A percentile compares a stretch with the other conserved stretches of the same genome.
Evolutionary conservation across 2,888 invertebrate genomes (phyloP).

Genomic region (Xestoiulus laeticollis): DNA sequence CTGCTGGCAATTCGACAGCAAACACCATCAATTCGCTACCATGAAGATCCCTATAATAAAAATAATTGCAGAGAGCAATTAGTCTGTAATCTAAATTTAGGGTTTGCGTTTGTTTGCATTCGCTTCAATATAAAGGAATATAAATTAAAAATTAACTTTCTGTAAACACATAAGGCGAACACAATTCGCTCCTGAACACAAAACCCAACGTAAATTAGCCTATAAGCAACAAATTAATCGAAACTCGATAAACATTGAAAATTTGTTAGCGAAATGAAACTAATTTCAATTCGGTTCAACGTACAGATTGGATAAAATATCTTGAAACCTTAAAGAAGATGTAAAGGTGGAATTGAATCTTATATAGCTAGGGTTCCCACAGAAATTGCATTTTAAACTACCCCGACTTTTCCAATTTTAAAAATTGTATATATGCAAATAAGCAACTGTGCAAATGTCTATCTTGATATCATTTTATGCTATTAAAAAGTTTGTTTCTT

Average conservation of each 20-base stretch:
- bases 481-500: too few relatives aligned
- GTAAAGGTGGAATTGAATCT: too few relatives aligned
- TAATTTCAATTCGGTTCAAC: background rate
- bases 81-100: constrained; percentile 29
- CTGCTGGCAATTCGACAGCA: background rate
- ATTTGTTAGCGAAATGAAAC: background rate
- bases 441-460: too few relatives aligned
- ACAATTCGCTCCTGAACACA: background rate
- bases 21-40: background rate
- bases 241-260: background rate
- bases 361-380: too few relatives aligned
- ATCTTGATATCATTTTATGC: too few relatives aligned
- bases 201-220: background rate
- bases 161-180: background rate
- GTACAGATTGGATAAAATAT: background rate
- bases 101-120: background rate
- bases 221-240: background rate
- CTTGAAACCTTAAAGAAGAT: too few relatives aligned
- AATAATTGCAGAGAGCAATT: background rate
- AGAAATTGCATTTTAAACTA: too few relatives aligned
- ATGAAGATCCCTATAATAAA: background rate
- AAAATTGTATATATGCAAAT: too few relatives aligned
- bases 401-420: too few relatives aligned
- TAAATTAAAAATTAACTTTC: constrained; percentile 37
- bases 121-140: background rate